Percentiles rank a stretch among this genome's conserved stretches.
Evolutionary conservation across 2,888 invertebrate species (phyloP).

Genomic region (Maniola hyperantus): DNA sequence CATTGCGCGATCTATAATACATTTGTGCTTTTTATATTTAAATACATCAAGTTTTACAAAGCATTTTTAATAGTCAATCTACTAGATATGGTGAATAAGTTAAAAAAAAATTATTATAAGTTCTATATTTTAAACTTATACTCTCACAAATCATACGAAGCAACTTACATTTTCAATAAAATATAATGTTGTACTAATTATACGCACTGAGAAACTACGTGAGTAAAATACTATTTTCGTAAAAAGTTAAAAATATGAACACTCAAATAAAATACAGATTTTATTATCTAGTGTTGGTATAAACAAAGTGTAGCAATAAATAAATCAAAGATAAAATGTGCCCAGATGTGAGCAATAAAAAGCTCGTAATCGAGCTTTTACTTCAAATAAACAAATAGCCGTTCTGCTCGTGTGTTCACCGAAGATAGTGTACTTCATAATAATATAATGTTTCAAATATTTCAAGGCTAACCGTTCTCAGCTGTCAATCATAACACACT

Average conservation of each 20-base stretch:
- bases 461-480: slow-evolving; percentile 83
- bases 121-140: no score
- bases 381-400: slow-evolving; percentile 54
- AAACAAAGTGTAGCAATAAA: slow-evolving; percentile 30
- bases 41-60: no score
- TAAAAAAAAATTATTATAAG: no score
- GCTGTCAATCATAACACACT: slow-evolving; percentile 83
- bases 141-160: no score
- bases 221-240: not conserved
- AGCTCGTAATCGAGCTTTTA: slow-evolving; percentile 40
- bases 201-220: no score
- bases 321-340: slow-evolving; percentile 32
- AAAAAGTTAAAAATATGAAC: not conserved
- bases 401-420: slow-evolving; percentile 64
- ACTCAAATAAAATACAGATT: slow-evolving; percentile 18
- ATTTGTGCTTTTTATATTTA: no score
- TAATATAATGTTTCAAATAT: slow-evolving; percentile 83
- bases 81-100: no score
- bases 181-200: no score
- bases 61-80: no score
- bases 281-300: slow-evolving; percentile 13
- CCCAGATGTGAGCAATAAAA: slow-evolving; percentile 41
- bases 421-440: slow-evolving; percentile 82
- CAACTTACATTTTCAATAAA: no score
- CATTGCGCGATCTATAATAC: no score